Percentiles rank a stretch among this genome's conserved stretches.
phyloP scores from a whole-genome alignment of 1,140 invertebrate genomes.

The Drosophila albomicans region DNA sequence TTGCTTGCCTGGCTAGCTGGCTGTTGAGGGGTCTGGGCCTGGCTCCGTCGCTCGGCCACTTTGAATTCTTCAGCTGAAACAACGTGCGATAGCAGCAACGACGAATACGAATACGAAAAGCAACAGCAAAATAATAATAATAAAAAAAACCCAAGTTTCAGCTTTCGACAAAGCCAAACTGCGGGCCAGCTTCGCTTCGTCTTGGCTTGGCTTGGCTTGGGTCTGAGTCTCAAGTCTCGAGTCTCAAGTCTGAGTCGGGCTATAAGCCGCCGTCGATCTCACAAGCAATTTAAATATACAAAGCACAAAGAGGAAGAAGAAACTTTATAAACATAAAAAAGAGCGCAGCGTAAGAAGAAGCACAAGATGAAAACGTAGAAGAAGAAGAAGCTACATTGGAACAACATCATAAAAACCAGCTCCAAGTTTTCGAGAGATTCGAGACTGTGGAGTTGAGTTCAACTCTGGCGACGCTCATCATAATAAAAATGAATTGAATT shows the following conservation, averaged over 20 bases:
- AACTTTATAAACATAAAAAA: conserved; percentile 76
- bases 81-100: conserved; percentile 62
- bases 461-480: conserved; percentile 61
- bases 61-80: conserved; percentile 76
- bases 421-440: conserved; percentile 46
- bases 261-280: conserved; percentile 63
- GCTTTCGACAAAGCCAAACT: conserved; percentile 66
- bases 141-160: conserved; percentile 69
- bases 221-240: conserved; percentile 16
- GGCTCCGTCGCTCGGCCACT: conserved; percentile 54
- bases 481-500: conserved; percentile 82
- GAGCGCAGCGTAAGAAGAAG: conserved; percentile 36
- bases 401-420: conserved; percentile 65
- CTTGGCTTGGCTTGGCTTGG: no score
- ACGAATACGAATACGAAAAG: conserved; percentile 26
- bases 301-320: conserved; percentile 75
- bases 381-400: conserved; percentile 35
- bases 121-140: conserved; percentile 36
- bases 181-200: conserved; percentile 17
- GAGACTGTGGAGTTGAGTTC: conserved; percentile 43
- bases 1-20: neutral
- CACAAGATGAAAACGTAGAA: conserved; percentile 27
- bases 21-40: conserved; percentile 54
- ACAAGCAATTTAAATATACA: conserved; percentile 80
- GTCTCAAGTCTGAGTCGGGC: conserved; percentile 21